phyloP scores from a whole-genome alignment of 2,797 vertebrate genomes.

The Cyclura pinguis region DNA sequence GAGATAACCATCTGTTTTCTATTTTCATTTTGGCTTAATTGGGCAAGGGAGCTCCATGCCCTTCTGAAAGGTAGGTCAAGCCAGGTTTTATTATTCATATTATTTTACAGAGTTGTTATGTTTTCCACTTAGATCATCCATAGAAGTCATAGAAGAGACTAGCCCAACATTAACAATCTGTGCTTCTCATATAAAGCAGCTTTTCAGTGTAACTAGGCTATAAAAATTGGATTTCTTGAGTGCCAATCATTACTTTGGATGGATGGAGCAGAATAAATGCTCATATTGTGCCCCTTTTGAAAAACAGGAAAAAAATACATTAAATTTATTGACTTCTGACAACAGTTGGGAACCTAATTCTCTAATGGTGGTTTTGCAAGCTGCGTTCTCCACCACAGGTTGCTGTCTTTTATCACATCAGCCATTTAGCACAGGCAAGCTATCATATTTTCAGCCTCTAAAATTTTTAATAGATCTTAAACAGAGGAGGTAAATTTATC shows the following conservation, averaged over 20 bases:
- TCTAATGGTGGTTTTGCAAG: background rate
- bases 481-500: background rate
- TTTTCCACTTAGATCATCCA: constrained; percentile 6
- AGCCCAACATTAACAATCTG: background rate
- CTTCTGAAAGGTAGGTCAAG: constrained; percentile 11
- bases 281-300: background rate
- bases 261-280: background rate
- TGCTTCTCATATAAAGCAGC: constrained; percentile 17
- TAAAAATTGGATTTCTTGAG: constrained; percentile 8
- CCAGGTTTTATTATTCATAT: constrained; percentile 22
- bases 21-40: constrained; percentile 34
- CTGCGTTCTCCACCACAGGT: background rate
- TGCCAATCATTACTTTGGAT: background rate
- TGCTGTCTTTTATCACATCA: background rate
- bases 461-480: background rate
- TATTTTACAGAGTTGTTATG: constrained; percentile 17
- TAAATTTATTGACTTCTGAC: background rate
- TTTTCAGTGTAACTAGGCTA: constrained; percentile 1
- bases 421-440: constrained; percentile 5
- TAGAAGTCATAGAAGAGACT: background rate
- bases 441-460: background rate
- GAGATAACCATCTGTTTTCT: constrained; percentile 33
- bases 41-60: background rate
- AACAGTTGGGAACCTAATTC: background rate
- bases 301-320: background rate